Percentiles rank a stretch among this genome's conserved stretches.
These are phyloP conservation scores for Amphilophus citrinellus DNA, from an alignment of 2,113 vertebrate genomes.

Conservation along the genomic window DNA sequence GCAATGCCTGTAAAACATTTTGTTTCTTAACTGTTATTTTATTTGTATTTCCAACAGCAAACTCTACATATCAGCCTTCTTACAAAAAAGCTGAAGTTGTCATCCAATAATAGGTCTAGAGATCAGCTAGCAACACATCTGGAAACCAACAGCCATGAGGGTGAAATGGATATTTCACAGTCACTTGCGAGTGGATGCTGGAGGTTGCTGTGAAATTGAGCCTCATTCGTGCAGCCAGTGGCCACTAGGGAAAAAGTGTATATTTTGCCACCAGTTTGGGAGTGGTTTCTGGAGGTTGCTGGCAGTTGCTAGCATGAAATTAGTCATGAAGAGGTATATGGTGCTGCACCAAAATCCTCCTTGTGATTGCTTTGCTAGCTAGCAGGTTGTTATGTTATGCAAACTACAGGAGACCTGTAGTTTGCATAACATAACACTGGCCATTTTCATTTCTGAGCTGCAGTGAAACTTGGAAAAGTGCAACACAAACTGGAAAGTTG, in stretches of 20 bases:
- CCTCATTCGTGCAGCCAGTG: accelerated
- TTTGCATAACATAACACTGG: neutral
- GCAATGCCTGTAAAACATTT: neutral
- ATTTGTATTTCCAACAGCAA: neutral
- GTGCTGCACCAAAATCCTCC: accelerated
- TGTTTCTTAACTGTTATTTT: neutral
- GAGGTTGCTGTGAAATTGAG: too few relatives aligned
- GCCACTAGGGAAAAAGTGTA: too few relatives aligned
- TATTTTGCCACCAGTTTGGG: neutral
- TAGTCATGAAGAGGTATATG: neutral
- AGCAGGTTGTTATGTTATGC: neutral
- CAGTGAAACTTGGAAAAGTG: neutral
- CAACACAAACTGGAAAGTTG: neutral
- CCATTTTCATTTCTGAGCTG: neutral
- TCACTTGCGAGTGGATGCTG: too few relatives aligned
- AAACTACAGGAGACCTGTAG: neutral
- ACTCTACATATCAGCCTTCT: neutral
- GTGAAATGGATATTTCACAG: too few relatives aligned
- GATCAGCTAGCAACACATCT: neutral
- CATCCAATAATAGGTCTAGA: neutral
- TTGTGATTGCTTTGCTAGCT: neutral
- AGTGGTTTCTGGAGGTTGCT: neutral
- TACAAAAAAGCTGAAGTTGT: neutral
- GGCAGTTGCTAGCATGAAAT: accelerated
- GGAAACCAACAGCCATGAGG: accelerated